Evolutionary conservation across 2,888 invertebrate genomes (phyloP).

Genomic region (Tetropium fuscum): DNA sequence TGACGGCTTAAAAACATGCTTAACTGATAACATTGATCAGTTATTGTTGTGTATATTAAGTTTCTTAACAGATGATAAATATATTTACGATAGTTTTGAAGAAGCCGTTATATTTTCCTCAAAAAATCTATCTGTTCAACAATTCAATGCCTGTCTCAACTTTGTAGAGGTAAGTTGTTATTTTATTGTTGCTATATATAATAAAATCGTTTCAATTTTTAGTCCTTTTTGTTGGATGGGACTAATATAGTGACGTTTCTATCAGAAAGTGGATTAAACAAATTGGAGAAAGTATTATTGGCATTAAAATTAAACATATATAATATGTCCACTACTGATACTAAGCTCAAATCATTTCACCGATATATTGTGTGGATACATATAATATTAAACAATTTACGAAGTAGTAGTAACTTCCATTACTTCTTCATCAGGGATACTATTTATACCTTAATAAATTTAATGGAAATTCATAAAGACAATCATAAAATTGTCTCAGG

Average conservation of each 20-base stretch:
- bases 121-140: conserved; percentile 60
- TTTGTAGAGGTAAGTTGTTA: conserved; percentile 48
- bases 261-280: conserved; percentile 41
- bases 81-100: conserved; percentile 41
- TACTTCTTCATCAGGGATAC: conserved; percentile 71
- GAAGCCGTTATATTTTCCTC: conserved; percentile 54
- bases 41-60: conserved; percentile 56
- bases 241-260: conserved; percentile 37
- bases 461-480: conserved; percentile 64
- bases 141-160: conserved; percentile 47
- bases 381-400: conserved; percentile 62
- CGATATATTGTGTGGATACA: conserved; percentile 68
- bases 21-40: conserved; percentile 50
- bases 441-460: conserved; percentile 68
- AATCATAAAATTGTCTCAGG: conserved; percentile 55
- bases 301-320: conserved; percentile 62
- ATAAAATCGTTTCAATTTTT: conserved; percentile 58
- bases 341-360: conserved; percentile 70
- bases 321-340: conserved; percentile 69
- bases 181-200: neutral
- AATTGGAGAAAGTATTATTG: conserved; percentile 59
- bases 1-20: conserved; percentile 39
- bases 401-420: conserved; percentile 60
- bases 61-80: conserved; percentile 58
- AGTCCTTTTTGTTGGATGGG: conserved; percentile 45